Evolutionary conservation across 2,888 invertebrate species (phyloP), one percentile per base, ranked within the genome.

Genomic region (Acronicta aceris): DNA sequence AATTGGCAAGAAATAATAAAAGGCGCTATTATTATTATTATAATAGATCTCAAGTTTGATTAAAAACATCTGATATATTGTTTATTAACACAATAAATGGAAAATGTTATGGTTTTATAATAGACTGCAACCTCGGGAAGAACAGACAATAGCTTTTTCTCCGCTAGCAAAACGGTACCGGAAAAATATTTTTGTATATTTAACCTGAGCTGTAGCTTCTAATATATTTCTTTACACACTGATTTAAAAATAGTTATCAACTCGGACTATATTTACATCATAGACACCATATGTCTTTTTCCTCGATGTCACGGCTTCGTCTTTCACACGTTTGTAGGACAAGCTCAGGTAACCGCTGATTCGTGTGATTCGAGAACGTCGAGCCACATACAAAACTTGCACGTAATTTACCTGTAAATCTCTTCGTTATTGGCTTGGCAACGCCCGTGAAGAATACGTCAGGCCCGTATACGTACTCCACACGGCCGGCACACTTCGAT

Each of bases 211-310:
- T 79, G 76, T 78, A 81, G 79, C 79, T 60, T 67, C 77, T 79
- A 76, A 83, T 78, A 84, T 81, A 81, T 81, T 81, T 83, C 68
- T 83, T 83, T 84, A 82, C 83, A 79, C 76, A 75, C 75, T 56
- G 79, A 78, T 86, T 87, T 91, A 91, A 89, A 92, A 93, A 93
- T 92, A 93, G 85, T 82, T 65, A 81, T 81, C 81, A 76, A 79
- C 82, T 71, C 79, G 72, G 71, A 64, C 78, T 85, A 79, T 81
- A 87, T 89, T 89, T 86, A 87, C 83, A 85, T 81, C 84, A 76
- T 76, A 81, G 79, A 77, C 27, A 45, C n/a, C 27, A 76, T 82
- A 77, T 74, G 65, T 74, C 71, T 82, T 81, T 84, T 88, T 81
- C 84, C 81, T 86, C 89, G 86, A 86, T 89, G 90, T 88, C 86